Base-by-base conservation (phyloP, 2,888 invertebrate species). In the Papilio gigon region DNA sequence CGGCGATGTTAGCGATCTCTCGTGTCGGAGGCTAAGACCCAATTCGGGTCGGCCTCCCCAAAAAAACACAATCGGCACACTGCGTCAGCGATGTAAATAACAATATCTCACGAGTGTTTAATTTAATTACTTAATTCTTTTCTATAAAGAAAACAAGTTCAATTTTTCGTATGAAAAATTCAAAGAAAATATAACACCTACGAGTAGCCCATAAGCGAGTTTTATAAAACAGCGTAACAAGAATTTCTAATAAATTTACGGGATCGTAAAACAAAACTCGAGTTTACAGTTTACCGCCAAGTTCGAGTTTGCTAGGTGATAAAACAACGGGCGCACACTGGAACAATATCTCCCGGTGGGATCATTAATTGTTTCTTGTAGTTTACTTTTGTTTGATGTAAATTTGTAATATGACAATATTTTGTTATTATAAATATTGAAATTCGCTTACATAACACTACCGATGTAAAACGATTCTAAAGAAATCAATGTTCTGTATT, bases 241-340 rank as follows among this genome's bases (percentile, higher is more conserved):
- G 27, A 53, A 53, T 30, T 30, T 53, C 30, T 53, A 53, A 17
- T 53, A 53, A 53, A 53, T 27, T 53, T 53, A 53, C 30, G 27
- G 17, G 53, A 17, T 53, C 53, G 53, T 53, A 53, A 53, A 53
- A 53, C 53, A 53, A 53, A 27, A 53, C n/a, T 30, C 9, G n/a
- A 53, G 30, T 53, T 53, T 30, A n/a, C 27, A 53, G 27, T 53
- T 27, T 53, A 53, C n/a, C 30, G 53, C 30, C n/a, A 4, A 30
- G n/a, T 53, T 53, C 53, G 53, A 53, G 53, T 53, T 53, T 53
- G 53, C 53, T 12, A 37, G 59, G 59, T 59, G 59, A 59, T 59
- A 59, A 59, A 59, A 59, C 59, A 58, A 56, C 33, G 27, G 17
- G 3, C 14, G 59, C 30, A 20, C 12, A 59, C 35, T 14, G 35